Evolutionary conservation across 2,797 vertebrate genomes (phyloP).

Genomic region (Eulemur albifrons): DNA sequence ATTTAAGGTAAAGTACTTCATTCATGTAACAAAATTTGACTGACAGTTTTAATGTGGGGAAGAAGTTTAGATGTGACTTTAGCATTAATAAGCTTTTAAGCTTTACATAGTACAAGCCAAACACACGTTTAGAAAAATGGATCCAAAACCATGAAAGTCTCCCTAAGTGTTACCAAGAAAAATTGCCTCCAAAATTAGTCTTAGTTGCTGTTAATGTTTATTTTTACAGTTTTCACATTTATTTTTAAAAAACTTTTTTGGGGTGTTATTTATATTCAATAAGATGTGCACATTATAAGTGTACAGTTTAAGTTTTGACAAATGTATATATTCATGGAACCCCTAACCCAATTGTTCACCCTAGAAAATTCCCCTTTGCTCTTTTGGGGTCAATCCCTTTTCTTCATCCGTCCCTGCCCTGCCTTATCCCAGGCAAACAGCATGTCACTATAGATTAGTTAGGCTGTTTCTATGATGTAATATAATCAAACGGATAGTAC

Average conservation of each 20-base stretch:
- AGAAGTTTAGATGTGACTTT: conserved; percentile 71
- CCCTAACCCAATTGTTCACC: not conserved
- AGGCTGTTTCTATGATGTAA: not conserved
- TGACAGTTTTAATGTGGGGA: conserved; percentile 70
- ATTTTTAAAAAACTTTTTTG: conserved; percentile 10
- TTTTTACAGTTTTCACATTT: conserved; percentile 17
- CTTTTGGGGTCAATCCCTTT: not conserved
- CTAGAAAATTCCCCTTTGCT: conserved; percentile 19
- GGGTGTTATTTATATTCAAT: not conserved
- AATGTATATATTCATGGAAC: not conserved
- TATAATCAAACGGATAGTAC: not conserved
- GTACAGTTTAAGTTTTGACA: not conserved
- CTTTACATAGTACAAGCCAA: conserved; percentile 39
- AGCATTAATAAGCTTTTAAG: conserved; percentile 71
- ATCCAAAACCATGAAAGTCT: conserved; percentile 44
- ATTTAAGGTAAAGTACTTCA: conserved; percentile 75
- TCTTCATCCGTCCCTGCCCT: not conserved
- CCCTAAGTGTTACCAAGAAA: conserved; percentile 25
- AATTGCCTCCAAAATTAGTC: conserved; percentile 3
- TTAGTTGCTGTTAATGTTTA: not conserved
- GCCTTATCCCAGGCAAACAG: not conserved
- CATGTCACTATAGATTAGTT: not conserved
- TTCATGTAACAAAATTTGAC: conserved; percentile 75
- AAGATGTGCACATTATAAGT: not conserved
- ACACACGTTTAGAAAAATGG: conserved; percentile 41